Percentiles rank a stretch among this genome's conserved stretches.
phyloP scores from a whole-genome alignment of 1,140 invertebrate genomes.

The Aphis gossypii region DNA sequence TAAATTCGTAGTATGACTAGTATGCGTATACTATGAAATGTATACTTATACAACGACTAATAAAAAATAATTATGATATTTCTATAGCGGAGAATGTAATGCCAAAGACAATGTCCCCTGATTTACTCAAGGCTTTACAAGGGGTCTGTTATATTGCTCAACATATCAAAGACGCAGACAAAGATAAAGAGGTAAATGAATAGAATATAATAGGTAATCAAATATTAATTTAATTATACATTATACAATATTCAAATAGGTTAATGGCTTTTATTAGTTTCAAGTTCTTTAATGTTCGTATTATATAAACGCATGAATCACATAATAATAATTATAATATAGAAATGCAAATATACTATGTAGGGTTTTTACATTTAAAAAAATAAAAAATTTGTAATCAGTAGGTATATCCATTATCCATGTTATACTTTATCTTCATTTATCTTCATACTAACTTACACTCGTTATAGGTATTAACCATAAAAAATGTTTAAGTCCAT shows the following conservation, averaged over 20 bases:
- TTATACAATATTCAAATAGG: neutral
- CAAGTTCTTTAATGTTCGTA: neutral
- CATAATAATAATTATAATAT: neutral
- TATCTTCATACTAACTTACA: too few relatives aligned
- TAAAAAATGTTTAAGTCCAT: neutral
- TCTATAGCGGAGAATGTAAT: conserved; percentile 75
- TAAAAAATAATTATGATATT: neutral
- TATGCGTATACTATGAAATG: neutral
- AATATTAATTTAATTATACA: conserved; percentile 13
- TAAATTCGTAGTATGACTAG: neutral
- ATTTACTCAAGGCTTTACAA: conserved; percentile 88
- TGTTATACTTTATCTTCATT: neutral
- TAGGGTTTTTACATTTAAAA: neutral
- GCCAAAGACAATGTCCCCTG: conserved; percentile 80
- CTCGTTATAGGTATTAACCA: too few relatives aligned
- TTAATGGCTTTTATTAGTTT: conserved; percentile 1
- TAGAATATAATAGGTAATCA: conserved; percentile 5
- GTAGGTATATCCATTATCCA: neutral
- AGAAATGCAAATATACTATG: neutral
- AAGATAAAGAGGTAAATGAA: conserved; percentile 85
- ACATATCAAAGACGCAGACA: conserved; percentile 94
- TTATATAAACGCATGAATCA: conserved; percentile 65
- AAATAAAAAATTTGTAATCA: neutral
- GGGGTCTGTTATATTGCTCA: conserved; percentile 96
- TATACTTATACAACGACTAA: neutral